These are phyloP conservation scores for Xenopus petersii DNA, from an alignment of 2,797 vertebrate genomes.

Conservation along the genomic window DNA sequence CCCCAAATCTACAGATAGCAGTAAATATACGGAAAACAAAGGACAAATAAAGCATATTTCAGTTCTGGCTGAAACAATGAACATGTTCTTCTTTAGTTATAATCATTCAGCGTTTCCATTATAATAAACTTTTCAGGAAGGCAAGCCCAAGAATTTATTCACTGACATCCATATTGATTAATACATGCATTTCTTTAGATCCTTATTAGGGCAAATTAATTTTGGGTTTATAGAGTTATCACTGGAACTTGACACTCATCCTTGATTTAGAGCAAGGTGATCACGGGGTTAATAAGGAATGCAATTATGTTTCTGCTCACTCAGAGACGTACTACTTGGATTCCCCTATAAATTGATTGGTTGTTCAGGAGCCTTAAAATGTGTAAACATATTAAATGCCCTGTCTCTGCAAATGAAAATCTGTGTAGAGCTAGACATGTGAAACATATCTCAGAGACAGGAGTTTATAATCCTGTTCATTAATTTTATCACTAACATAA, in stretches of 20 bases:
- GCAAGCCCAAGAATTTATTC: too few species aligned
- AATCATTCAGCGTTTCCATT: too few species aligned
- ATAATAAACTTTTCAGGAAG: too few species aligned
- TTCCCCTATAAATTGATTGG: slow-evolving; percentile 41
- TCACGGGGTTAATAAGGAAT: slow-evolving; percentile 35
- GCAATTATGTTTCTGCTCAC: slow-evolving; percentile 40
- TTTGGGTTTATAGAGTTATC: not conserved
- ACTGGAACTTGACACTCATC: not conserved
- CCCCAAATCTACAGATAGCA: too few species aligned
- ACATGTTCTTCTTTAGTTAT: too few species aligned
- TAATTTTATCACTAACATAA: slow-evolving; percentile 99
- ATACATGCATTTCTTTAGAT: too few species aligned
- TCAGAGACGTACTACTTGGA: slow-evolving; percentile 32
- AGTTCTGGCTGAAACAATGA: too few species aligned
- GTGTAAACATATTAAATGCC: slow-evolving; percentile 51
- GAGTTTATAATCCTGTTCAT: slow-evolving; percentile 91
- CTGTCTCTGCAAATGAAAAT: slow-evolving; percentile 54
- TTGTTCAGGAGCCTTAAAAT: slow-evolving; percentile 43
- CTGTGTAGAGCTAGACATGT: slow-evolving; percentile 55
- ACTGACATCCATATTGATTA: too few species aligned
- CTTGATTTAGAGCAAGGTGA: slow-evolving; percentile 23
- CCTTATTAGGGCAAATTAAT: too few species aligned
- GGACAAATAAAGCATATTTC: too few species aligned
- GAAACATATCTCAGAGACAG: slow-evolving; percentile 73
- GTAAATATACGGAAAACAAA: too few species aligned